A percentile compares a stretch with the other conserved stretches of the same genome.
Conservation (phyloP, 2,113 vertebrate genomes). For the zebrafish (Danio rerio) region DNA sequence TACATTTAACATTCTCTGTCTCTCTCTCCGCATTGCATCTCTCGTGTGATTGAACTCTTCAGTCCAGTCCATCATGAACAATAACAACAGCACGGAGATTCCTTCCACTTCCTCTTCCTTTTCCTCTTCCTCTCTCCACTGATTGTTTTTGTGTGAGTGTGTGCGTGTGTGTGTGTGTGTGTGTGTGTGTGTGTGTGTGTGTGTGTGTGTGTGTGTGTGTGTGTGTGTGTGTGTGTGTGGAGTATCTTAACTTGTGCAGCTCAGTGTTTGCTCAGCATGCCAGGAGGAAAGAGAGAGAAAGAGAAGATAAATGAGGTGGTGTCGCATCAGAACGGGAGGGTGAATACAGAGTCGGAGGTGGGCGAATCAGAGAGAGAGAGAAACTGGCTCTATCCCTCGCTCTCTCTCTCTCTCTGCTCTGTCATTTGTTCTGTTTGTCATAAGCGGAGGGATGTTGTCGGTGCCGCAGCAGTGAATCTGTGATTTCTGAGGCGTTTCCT, state of each 20-base stretch:
- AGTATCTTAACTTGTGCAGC: conserved; percentile 27
- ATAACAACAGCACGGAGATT: conserved; percentile 50
- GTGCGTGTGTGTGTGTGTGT: neutral
- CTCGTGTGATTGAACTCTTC: conserved; percentile 48
- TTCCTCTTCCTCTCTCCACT: conserved; percentile 1
- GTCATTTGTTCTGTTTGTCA: conserved; percentile 28
- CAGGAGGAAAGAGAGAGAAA: conserved; percentile 39
- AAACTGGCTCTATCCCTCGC: neutral
- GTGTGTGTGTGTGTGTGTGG: neutral
- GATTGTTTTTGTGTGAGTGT: neutral
- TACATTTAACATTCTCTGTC: neutral
- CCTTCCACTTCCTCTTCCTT: neutral
- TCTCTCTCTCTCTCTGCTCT: conserved; percentile 22
- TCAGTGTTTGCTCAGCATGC: conserved; percentile 13
- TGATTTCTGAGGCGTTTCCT: conserved; percentile 52
- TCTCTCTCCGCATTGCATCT: conserved; percentile 65
- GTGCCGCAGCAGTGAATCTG: conserved; percentile 15
- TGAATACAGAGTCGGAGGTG: conserved; percentile 1
- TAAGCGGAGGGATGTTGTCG: conserved; percentile 33
- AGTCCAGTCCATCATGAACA: neutral
- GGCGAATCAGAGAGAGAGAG: conserved; percentile 6
- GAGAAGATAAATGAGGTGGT: conserved; percentile 53
- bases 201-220: neutral
- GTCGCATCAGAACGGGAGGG: conserved; percentile 29
- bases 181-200: neutral